Percentiles rank a stretch among this genome's conserved stretches.
These are phyloP conservation scores for Limenitis camilla DNA, from an alignment of 2,888 invertebrate species.

Conservation along the genomic window DNA sequence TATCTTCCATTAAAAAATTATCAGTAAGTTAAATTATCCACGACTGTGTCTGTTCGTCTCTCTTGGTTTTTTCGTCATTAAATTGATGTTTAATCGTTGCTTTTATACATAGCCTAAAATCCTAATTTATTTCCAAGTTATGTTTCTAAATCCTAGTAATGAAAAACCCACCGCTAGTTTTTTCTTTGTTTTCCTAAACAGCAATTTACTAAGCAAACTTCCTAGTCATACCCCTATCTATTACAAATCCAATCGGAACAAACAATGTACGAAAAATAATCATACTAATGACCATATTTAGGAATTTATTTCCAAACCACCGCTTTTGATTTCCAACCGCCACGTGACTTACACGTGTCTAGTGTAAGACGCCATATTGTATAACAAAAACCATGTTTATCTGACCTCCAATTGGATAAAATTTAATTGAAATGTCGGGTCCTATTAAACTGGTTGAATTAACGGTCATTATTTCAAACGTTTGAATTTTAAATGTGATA, in stretches of 20 bases:
- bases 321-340: conserved; percentile 61
- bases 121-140: no score
- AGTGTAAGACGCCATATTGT: conserved; percentile 47
- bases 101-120: no score
- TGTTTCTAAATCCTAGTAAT: no score
- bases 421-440: not conserved
- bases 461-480: conserved; percentile 58
- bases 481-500: conserved; percentile 52
- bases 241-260: conserved; percentile 55
- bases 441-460: conserved; percentile 33
- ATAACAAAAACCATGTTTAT: conserved; percentile 31
- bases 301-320: conserved; percentile 60
- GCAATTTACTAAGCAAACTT: conserved; percentile 14
- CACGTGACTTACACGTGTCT: conserved; percentile 63
- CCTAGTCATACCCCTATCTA: conserved; percentile 50
- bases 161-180: no score
- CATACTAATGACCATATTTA: conserved; percentile 68
- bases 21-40: no score
- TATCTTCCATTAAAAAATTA: no score
- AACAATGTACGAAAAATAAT: conserved; percentile 55
- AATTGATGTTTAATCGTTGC: no score
- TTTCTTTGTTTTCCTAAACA: not conserved
- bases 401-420: conserved; percentile 21
- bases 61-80: no score
- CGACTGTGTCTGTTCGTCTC: no score